Evolutionary conservation across 2,888 invertebrate species (phyloP), one percentile per base, ranked within the genome.

Genomic region (Eucera pruinosa): DNA sequence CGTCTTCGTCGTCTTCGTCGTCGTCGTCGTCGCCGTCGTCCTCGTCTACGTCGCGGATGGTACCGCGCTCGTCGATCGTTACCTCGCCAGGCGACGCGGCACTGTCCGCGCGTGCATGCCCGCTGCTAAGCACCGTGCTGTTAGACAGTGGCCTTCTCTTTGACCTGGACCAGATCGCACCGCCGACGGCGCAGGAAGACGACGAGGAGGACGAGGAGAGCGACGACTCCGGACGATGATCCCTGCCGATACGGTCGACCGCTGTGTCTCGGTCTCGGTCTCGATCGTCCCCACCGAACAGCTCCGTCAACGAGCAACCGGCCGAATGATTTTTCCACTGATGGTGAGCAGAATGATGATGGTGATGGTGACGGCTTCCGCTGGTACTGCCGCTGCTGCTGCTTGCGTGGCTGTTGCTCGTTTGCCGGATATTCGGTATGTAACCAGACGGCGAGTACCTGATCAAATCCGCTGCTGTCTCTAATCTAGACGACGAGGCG

Each of bases 381-480:
- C n/a, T n/a, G n/a, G n/a, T n/a, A n/a, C n/a, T n/a, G n/a, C 45
- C 33, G 47, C 23, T 47, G 20, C 30, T 20, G 25, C 13, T 52
- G 48, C 15, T 2, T 50, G 81, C 76, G n/a, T 67, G 43, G 48
- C 64, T 57, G 57, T 67, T 78, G 69, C 73, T 77, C 43, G 78
- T 55, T 33, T 84, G 84, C 77, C 93, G 93, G 0, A 94, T 93
- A 47, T 93, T 86, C 77, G 96, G 96, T 88, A 95, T 94, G 91
- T 96, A 96, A 90, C 95, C 95, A 47, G 95, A 94, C 58, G 96
- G 96, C 45, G 96, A 96, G 89, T 96, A 96, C 91, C 96, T 95
- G 78, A 96, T 92, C 80, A 96, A 96, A 39, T 96, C 95, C 0
- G 93, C 92, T 20, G 54, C 65, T 43, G 33, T 64, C 15, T 80